These are phyloP conservation scores for Tenodera sinensis DNA, from an alignment of 2,888 invertebrate species.

Conservation along the genomic window DNA sequence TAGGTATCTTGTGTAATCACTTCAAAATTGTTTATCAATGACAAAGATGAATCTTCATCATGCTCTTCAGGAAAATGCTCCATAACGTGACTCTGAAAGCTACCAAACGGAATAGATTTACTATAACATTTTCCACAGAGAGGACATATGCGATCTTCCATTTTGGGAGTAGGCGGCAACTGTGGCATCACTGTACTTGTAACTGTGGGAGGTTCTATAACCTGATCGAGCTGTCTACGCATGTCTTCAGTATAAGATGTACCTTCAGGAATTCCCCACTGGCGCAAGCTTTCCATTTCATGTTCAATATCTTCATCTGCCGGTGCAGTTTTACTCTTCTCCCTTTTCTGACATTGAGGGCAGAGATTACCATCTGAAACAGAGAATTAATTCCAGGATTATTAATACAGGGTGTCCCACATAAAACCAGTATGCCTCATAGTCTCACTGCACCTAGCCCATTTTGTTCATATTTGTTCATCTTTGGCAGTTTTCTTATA, in stretches of 20 bases:
- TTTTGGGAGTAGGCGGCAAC: background rate
- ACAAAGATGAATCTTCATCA: constrained; percentile 28
- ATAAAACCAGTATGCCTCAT: too few species aligned
- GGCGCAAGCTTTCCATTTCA: background rate
- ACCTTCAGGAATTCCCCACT: constrained; percentile 19
- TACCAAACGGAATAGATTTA: constrained; percentile 55
- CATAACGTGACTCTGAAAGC: constrained; percentile 73
- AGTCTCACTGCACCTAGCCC: too few species aligned
- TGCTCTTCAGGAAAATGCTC: constrained; percentile 68
- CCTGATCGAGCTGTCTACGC: constrained; percentile 6
- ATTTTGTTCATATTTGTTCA: too few species aligned
- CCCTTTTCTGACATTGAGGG: background rate
- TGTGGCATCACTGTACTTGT: background rate
- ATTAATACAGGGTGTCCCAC: too few species aligned
- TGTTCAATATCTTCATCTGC: background rate
- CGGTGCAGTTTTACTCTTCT: background rate
- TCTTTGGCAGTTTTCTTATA: too few species aligned
- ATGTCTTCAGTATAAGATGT: background rate
- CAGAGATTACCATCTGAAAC: background rate
- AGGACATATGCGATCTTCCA: constrained; percentile 63
- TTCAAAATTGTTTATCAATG: constrained; percentile 24
- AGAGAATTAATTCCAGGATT: too few species aligned
- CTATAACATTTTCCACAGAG: constrained; percentile 66
- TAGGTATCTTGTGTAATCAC: background rate
- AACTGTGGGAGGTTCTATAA: constrained; percentile 18